Conservation (phyloP, 2,888 invertebrate genomes). For the Sminthurinus aureus region DNA sequence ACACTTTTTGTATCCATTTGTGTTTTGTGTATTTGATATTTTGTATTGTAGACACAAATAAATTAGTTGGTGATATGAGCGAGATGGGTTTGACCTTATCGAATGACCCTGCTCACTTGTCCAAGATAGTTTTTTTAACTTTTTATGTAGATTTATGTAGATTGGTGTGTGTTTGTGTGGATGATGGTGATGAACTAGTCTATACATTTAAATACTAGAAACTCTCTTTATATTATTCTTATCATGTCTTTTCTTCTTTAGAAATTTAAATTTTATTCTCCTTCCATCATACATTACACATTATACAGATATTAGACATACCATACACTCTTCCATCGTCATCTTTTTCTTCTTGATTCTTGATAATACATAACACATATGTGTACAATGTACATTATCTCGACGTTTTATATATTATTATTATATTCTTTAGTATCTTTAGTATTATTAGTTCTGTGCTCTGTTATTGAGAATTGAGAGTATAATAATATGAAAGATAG, state of each 20-base stretch:
- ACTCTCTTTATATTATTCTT: slow-evolving; percentile 1
- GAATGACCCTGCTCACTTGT: slow-evolving; percentile 40
- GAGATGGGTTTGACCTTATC: slow-evolving; percentile 37
- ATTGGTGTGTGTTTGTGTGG: background rate
- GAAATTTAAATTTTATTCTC: too few species aligned
- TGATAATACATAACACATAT: too few species aligned
- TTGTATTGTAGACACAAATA: slow-evolving; percentile 45
- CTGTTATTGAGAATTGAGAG: background rate
- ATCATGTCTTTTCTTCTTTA: background rate
- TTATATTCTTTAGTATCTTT: background rate
- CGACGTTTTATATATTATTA: background rate
- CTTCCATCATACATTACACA: too few species aligned
- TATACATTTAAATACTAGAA: background rate
- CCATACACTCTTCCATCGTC: too few species aligned
- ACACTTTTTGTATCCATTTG: slow-evolving; percentile 14
- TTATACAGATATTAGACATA: too few species aligned
- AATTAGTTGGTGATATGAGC: slow-evolving; percentile 36
- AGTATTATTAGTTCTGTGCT: background rate
- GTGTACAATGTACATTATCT: too few species aligned
- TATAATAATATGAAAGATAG: background rate
- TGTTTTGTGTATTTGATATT: slow-evolving; percentile 23
- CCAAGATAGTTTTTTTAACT: slow-evolving; percentile 13
- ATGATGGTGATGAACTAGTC: too few species aligned
- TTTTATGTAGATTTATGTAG: background rate
- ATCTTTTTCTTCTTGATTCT: too few species aligned